Evolutionary conservation across 2,888 invertebrate species (phyloP).

Genomic region (Amphiduros pacificus): DNA sequence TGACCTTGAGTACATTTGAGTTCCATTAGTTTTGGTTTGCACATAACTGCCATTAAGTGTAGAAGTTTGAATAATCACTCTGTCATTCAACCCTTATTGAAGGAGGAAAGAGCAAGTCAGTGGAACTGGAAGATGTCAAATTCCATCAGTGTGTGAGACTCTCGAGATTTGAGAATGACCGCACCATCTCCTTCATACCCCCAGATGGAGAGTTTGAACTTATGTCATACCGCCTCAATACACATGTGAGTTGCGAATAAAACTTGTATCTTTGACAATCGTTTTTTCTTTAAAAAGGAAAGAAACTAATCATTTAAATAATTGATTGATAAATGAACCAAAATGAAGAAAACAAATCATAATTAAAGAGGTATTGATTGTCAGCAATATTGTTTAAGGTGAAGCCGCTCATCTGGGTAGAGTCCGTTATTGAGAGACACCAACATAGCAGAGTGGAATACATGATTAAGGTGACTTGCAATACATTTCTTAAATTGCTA

Average conservation of each 20-base stretch:
- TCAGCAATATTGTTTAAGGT: constrained; percentile 60
- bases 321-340: too few relatives aligned
- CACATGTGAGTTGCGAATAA: constrained; percentile 71
- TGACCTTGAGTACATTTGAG: too few relatives aligned
- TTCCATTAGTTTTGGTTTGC: too few relatives aligned
- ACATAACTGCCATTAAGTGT: too few relatives aligned
- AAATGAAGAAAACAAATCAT: too few relatives aligned
- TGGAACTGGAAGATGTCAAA: constrained; percentile 97
- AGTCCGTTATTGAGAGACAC: constrained; percentile 96
- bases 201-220: constrained; percentile 99
- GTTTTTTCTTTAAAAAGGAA: not conserved
- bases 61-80: too few relatives aligned
- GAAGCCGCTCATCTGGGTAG: constrained; percentile 98
- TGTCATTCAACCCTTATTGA: too few relatives aligned
- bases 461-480: constrained; percentile 79
- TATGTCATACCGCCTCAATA: constrained; percentile 96
- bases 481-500: too few relatives aligned
- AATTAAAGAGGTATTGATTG: not conserved
- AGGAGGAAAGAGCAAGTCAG: constrained; percentile 94
- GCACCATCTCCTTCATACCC: constrained; percentile 97
- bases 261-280: not conserved
- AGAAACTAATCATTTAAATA: too few relatives aligned
- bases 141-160: constrained; percentile 97
- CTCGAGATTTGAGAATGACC: constrained; percentile 95
- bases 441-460: constrained; percentile 97